A percentile compares a stretch with the other conserved stretches of the same genome.
Conservation (phyloP, 2,888 invertebrate genomes). For the Ceriagrion tenellum region DNA sequence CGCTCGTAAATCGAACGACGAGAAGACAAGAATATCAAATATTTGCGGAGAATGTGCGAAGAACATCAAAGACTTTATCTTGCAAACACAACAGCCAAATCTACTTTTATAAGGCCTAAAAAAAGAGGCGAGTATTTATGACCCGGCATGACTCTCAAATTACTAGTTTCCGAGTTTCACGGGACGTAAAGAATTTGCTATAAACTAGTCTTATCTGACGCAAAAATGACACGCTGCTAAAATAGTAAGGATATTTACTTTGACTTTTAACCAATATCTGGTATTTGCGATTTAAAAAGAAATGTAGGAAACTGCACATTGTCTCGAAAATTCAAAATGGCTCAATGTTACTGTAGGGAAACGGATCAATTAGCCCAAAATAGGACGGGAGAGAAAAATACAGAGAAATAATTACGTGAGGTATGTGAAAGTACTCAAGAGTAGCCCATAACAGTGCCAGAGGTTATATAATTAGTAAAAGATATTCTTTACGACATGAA, state of each 20-base stretch:
- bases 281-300: background rate
- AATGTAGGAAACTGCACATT: background rate
- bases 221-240: background rate
- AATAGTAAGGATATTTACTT: background rate
- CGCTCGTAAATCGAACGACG: background rate
- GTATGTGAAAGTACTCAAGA: too few relatives aligned
- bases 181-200: background rate
- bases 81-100: background rate
- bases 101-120: background rate
- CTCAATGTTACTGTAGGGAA: too few relatives aligned
- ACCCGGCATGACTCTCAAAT: background rate
- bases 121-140: background rate
- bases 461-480: too few relatives aligned
- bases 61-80: slow-evolving; percentile 1
- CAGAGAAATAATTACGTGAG: too few relatives aligned
- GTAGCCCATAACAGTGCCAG: too few relatives aligned
- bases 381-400: too few relatives aligned
- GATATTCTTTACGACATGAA: too few relatives aligned
- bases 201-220: background rate
- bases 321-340: too few relatives aligned
- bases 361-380: too few relatives aligned
- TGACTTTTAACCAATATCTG: background rate
- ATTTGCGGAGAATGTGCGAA: background rate
- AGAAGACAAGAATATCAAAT: background rate
- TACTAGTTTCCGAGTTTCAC: background rate